Percentiles rank a stretch among this genome's conserved stretches.
Conservation (phyloP, 2,797 vertebrate species). For the Darevskia nairensis region DNA sequence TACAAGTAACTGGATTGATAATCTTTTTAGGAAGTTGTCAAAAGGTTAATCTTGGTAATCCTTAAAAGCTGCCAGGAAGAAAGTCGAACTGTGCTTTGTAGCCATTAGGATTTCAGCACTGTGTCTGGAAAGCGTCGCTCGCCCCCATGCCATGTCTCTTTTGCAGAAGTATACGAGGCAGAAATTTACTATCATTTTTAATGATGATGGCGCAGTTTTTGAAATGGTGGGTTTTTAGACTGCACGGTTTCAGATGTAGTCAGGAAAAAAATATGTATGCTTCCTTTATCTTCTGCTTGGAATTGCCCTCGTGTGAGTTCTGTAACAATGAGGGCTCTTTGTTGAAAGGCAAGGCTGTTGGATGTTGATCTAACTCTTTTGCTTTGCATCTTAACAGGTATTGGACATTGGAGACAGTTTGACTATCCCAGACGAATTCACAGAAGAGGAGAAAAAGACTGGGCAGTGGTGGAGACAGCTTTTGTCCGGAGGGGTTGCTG, state of each 20-base stretch:
- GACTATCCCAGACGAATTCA: conserved; percentile 93
- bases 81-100: conserved; percentile 47
- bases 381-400: conserved; percentile 79
- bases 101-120: conserved; percentile 51
- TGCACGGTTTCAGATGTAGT: accelerated
- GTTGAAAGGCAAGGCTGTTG: background rate
- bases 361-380: background rate
- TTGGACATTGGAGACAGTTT: conserved; percentile 94
- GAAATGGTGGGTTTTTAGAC: conserved; percentile 78
- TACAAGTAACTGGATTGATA: conserved; percentile 42
- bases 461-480: conserved; percentile 96
- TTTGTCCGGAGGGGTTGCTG: conserved; percentile 87
- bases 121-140: conserved; percentile 43
- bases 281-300: background rate
- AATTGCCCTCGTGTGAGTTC: conserved; percentile 21
- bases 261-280: background rate
- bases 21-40: conserved; percentile 60
- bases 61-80: conserved; percentile 37
- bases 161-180: conserved; percentile 71
- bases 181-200: conserved; percentile 78
- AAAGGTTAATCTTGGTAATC: conserved; percentile 52
- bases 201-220: conserved; percentile 77
- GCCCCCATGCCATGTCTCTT: conserved; percentile 71
- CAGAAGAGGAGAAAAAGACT: conserved; percentile 90
- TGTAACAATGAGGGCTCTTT: background rate